phyloP scores from a whole-genome alignment of 2,888 invertebrate genomes.

The Hydroisotoma schaefferi region DNA sequence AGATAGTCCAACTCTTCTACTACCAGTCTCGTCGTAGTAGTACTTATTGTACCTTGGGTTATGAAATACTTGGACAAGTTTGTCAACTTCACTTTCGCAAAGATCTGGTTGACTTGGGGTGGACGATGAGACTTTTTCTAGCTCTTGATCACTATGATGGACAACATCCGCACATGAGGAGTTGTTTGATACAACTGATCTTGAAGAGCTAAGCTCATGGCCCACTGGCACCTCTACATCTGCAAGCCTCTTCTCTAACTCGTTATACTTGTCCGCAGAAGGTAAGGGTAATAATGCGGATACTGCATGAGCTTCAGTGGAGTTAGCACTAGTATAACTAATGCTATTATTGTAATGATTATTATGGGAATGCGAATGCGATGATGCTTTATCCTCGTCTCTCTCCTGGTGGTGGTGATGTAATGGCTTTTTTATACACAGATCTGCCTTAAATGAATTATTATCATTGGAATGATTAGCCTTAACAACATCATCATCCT shows the following conservation, averaged over 20 bases:
- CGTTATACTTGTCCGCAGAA: too few relatives aligned
- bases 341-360: conserved; percentile 4
- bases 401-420: conserved; percentile 23
- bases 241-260: background rate
- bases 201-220: conserved; percentile 31
- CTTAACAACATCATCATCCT: too few relatives aligned
- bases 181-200: conserved; percentile 43
- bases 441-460: too few relatives aligned
- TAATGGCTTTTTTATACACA: conserved; percentile 32
- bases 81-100: conserved; percentile 5
- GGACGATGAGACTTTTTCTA: background rate
- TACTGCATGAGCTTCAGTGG: conserved; percentile 13
- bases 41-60: background rate
- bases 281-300: background rate
- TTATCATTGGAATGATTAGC: background rate
- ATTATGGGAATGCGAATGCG: background rate
- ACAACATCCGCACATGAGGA: conserved; percentile 45
- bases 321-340: background rate
- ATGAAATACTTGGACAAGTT: background rate
- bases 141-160: conserved; percentile 25
- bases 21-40: too few relatives aligned
- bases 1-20: too few relatives aligned
- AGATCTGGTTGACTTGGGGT: background rate
- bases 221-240: conserved; percentile 2
- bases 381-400: conserved; percentile 14